Conservation (phyloP, 2,888 invertebrate species). For the Epinotia brunnichana region DNA sequence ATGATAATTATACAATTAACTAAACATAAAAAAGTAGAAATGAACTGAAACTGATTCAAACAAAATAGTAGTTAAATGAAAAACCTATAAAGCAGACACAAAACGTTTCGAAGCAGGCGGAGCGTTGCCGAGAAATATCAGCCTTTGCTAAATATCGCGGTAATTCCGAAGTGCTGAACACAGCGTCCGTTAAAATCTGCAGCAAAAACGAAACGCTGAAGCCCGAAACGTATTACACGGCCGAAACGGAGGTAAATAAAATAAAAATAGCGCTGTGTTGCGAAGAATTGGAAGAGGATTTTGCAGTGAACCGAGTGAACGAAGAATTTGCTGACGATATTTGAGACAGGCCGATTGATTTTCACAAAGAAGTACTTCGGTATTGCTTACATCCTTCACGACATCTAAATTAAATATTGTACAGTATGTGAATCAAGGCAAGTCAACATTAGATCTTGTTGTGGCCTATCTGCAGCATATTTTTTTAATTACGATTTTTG, state of each 20-base stretch:
- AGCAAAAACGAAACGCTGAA: conserved; percentile 47
- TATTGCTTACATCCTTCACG: background rate
- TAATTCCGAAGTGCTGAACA: conserved; percentile 42
- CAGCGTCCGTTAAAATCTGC: conserved; percentile 46
- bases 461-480: too few relatives aligned
- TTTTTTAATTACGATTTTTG: too few relatives aligned
- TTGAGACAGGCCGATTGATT: conserved; percentile 12
- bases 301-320: conserved; percentile 44
- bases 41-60: background rate
- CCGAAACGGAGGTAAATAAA: conserved; percentile 49
- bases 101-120: background rate
- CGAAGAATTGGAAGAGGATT: conserved; percentile 55
- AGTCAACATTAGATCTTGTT: too few relatives aligned
- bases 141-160: conserved; percentile 16
- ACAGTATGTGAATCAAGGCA: too few relatives aligned
- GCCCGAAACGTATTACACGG: conserved; percentile 48
- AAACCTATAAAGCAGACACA: background rate
- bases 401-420: too few relatives aligned
- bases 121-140: background rate
- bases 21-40: background rate
- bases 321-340: conserved; percentile 34
- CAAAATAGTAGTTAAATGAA: background rate
- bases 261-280: conserved; percentile 40
- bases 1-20: too few relatives aligned
- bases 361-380: background rate